Base-by-base conservation (phyloP, 1,140 invertebrate genomes). In the Oedothorax gibbosus region DNA sequence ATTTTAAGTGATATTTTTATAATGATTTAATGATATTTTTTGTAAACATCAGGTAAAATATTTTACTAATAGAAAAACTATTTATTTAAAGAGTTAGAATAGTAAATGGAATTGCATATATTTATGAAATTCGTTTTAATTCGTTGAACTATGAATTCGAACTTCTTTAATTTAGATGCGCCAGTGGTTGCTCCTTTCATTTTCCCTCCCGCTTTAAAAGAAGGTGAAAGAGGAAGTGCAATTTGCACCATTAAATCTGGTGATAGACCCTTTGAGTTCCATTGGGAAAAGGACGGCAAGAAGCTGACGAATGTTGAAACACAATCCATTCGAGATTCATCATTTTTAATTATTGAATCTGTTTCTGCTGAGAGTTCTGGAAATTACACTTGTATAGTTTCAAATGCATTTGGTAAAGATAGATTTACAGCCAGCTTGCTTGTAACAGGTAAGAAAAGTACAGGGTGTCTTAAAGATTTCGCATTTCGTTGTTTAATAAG, bases 361-460 rank as follows among this genome's bases (percentile, higher is more conserved):
- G 85, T 86, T 1, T 57, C 20, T 14, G 56, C 85, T 11, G 21
- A 76, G 35, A 76, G 68, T 10, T 77, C 64, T 21, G 89, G 89
- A 56, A 88, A 86, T 54, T 89, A 89, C 86, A 88, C 87, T 15
- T 89, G 89, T 72, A 92, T 92, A 72, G 95, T 93, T 87, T 92
- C 92, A 73, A 95, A 95, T 90, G 90, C 89, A 35, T 94, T 91
- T 87, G 93, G 92, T 85, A 92, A 90, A 88, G 92, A 92, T 89
- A 90, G 91, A 89, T 91, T 93, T 89, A 91, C 92, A 89, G 92
- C 92, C 90, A 91, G 90, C 87, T 90, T 95, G 88, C 92, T 93
- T 89, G 93, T 95, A 86, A 94, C 95, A 91, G 94, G 94, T 95
- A 92, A 77, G 75, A 18, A 7, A 62, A 62, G 18, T 66, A 66